Conservation (phyloP, 2,888 invertebrate genomes). For the Lottia scabra region DNA sequence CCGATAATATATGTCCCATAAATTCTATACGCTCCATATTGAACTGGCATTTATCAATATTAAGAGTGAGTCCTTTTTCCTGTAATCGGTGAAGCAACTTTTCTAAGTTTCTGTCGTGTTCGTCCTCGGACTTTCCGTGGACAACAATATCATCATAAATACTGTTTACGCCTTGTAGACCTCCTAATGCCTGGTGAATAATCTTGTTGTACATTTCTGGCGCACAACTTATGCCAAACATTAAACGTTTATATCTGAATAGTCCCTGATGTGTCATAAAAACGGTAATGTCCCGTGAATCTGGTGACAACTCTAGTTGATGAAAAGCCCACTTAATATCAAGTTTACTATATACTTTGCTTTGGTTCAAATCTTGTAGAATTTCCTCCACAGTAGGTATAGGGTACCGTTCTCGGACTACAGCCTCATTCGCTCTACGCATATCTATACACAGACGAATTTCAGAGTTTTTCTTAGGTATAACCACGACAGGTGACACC, state of each 20-base stretch:
- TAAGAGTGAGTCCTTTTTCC: not conserved
- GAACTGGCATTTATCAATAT: not conserved
- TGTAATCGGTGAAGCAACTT: not conserved
- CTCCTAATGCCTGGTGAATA: not conserved
- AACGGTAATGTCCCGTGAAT: not conserved
- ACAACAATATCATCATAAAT: not conserved
- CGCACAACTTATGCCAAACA: not conserved
- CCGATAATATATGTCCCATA: not conserved
- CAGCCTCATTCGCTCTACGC: not conserved
- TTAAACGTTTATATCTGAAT: not conserved
- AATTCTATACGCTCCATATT: not conserved
- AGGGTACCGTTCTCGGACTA: not conserved
- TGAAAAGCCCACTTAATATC: not conserved
- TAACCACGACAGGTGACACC: not conserved
- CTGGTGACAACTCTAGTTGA: not conserved
- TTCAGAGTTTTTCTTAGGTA: not conserved
- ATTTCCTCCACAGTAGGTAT: conserved; percentile 6
- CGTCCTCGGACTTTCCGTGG: not conserved
- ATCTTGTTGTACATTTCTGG: not conserved
- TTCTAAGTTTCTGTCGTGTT: not conserved
- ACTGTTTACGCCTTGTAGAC: not conserved
- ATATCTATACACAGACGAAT: conserved; percentile 6
- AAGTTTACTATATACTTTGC: not conserved
- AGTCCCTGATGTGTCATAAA: conserved; percentile 2
- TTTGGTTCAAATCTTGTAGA: not conserved